These are phyloP conservation scores for Sebastes taczanowskii DNA, from an alignment of 2,797 vertebrate genomes.

Conservation along the genomic window DNA sequence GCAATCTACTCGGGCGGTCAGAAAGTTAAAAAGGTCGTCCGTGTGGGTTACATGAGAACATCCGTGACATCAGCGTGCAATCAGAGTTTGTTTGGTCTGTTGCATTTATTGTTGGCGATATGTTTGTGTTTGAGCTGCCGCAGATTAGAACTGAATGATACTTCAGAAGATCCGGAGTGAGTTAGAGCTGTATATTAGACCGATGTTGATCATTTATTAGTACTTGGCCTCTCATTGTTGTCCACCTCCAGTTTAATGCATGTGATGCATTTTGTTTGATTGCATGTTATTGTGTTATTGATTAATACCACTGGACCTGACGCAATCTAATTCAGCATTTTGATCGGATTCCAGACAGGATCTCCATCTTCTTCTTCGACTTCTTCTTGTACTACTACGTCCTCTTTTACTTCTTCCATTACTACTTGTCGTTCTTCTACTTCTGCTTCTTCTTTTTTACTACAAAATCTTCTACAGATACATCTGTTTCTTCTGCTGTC, in stretches of 20 bases:
- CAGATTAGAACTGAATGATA: conserved; percentile 8
- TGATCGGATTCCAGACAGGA: neutral
- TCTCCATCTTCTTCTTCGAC: neutral
- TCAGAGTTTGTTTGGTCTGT: conserved; percentile 57
- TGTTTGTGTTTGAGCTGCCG: conserved; percentile 34
- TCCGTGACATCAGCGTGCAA: conserved; percentile 58
- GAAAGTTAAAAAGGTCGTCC: conserved; percentile 35
- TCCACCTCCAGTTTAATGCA: neutral
- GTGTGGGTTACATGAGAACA: conserved; percentile 46
- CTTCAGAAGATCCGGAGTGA: neutral
- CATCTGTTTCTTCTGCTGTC: no score
- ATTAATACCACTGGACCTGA: neutral
- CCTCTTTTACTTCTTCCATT: neutral
- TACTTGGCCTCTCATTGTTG: neutral
- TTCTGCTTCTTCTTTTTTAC: neutral
- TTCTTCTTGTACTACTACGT: neutral
- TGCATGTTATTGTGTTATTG: conserved; percentile 7
- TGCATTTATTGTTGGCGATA: conserved; percentile 47
- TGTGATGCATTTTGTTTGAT: neutral
- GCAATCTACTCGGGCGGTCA: conserved; percentile 4
- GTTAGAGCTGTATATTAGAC: neutral
- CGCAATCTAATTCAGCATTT: neutral
- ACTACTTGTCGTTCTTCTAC: neutral
- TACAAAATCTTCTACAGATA: no score
- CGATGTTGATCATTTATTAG: neutral